Evolutionary conservation across 2,888 invertebrate species (phyloP), one percentile per base, ranked within the genome.

Genomic region (Andrena haemorrhoa): DNA sequence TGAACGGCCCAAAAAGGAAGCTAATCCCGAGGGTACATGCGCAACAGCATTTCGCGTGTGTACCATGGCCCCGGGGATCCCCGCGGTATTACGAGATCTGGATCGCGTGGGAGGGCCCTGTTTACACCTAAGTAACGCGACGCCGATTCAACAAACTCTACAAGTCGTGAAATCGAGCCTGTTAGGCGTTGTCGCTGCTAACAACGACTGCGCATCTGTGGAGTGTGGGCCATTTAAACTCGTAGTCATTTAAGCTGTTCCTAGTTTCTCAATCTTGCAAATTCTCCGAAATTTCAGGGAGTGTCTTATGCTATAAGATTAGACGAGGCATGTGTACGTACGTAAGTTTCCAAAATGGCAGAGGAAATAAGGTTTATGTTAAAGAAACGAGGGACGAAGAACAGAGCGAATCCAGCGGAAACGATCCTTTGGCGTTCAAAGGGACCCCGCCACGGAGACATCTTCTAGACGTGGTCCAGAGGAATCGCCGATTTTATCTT

Each of bases 401-500:
- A 20, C 12, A 12, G 23, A 56, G 56, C 4, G 56, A 56, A n/a
- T 69, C 73, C 82, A 56, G n/a, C 58, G 66, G 82, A 63, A 12
- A 16, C 29, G 58, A 58, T 58, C 10, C 6, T 20, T 10, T 5
- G 20, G 23, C 3, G 26, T 58, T 47, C 41, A 70, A 70, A 47
- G 56, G 47, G 12, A 20, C 16, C 26, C 68, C 8, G 33, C 8
- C 31, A 20, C 2, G 6, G n/a, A 26, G 64, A 47, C 41, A 23
- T 64, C 63, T 41, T 29, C 69, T 20, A 29, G 69, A 31, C 10
- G 29, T n/a, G 69, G 58, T n/a, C 69, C 35, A 58, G 49, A 51
- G 64, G 71, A 68, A 84, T 76, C 83, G 35, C 51, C 60, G 86
- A 86, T 86, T 60, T 79, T 86, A 86, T 86, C 86, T 72, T 58